These are phyloP conservation scores for Megaceryle torquata DNA, from an alignment of 2,113 vertebrate genomes.

Conservation along the genomic window DNA sequence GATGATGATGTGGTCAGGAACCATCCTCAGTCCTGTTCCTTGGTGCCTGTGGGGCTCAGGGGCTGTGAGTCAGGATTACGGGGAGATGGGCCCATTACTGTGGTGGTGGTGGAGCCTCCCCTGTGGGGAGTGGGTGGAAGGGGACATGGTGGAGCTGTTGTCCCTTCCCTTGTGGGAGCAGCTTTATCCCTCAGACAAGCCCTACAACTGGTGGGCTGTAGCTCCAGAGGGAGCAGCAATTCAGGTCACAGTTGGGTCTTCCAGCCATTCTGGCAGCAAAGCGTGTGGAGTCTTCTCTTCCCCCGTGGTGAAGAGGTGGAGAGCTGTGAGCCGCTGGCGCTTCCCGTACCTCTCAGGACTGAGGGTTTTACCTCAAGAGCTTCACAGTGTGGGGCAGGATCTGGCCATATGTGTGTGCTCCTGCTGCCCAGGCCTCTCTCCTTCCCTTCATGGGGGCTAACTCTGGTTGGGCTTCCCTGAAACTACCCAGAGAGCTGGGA, in stretches of 20 bases:
- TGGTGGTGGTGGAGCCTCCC: background rate
- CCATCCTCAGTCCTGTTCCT: background rate
- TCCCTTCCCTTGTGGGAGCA: background rate
- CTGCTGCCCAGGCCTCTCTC: background rate
- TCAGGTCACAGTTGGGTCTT: background rate
- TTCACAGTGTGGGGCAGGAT: no score
- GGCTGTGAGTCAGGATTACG: no score
- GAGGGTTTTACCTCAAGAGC: background rate
- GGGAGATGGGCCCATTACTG: background rate
- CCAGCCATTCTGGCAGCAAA: background rate
- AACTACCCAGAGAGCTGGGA: background rate
- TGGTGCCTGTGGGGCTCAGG: background rate
- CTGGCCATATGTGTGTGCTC: rapidly evolving
- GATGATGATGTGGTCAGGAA: background rate
- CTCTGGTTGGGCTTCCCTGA: background rate
- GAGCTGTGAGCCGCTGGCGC: rapidly evolving
- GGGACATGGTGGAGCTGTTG: rapidly evolving
- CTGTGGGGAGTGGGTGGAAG: background rate
- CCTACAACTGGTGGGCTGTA: background rate
- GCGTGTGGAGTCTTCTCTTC: background rate
- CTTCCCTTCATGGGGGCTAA: rapidly evolving
- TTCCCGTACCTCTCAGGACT: rapidly evolving
- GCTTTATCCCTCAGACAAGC: background rate
- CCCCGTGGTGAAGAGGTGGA: rapidly evolving
- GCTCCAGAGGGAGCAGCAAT: background rate